Evolutionary conservation across 2,113 vertebrate species (phyloP).

Genomic region (Cardinalis cardinalis): DNA sequence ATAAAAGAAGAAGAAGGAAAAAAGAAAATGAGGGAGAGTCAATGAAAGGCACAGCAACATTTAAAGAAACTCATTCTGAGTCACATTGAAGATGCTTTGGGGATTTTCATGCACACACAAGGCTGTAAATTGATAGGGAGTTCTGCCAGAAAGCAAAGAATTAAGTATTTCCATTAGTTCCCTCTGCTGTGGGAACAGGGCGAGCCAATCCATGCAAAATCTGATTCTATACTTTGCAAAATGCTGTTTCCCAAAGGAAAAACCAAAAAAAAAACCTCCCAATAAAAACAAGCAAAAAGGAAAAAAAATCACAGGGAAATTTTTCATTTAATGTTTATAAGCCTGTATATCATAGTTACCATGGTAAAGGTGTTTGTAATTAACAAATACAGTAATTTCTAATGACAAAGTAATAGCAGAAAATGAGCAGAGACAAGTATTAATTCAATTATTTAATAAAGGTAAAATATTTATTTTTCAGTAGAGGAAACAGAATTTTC

Average conservation of each 20-base stretch:
- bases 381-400: conserved; percentile 19
- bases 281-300: too few relatives aligned
- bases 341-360: neutral
- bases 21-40: neutral
- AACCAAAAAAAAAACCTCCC: neutral
- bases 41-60: neutral
- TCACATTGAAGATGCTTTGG: neutral
- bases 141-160: neutral
- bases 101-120: neutral
- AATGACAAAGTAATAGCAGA: conserved; percentile 25
- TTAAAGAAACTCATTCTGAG: neutral
- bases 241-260: neutral
- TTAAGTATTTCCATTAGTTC: neutral
- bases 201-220: neutral
- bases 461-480: conserved; percentile 39
- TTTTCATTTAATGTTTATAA: neutral
- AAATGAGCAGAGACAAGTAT: conserved; percentile 2
- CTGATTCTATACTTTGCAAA: neutral
- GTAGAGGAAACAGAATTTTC: conserved; percentile 50
- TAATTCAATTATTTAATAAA: conserved; percentile 55
- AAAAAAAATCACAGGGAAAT: neutral
- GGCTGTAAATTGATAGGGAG: neutral
- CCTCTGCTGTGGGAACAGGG: neutral
- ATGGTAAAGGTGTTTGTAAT: neutral
- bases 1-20: neutral